Percentiles rank a stretch among this genome's conserved stretches.
Conservation (phyloP, 1,140 invertebrate species). For the Drosophila azteca region DNA sequence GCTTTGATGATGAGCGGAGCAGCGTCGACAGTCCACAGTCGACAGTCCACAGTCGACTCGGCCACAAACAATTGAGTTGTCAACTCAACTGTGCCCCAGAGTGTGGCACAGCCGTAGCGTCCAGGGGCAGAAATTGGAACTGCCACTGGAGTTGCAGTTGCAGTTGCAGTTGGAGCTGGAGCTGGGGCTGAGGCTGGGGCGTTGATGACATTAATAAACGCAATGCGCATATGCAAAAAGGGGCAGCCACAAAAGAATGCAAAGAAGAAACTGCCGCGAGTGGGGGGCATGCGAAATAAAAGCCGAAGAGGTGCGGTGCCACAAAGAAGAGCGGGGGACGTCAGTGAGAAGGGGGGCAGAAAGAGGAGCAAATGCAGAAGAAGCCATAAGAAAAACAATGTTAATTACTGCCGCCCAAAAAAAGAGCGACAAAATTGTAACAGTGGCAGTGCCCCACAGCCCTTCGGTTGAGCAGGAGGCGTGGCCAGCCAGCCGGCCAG, state of each 20-base stretch:
- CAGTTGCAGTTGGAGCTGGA: constrained; percentile 19
- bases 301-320: too few relatives aligned
- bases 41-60: constrained; percentile 7
- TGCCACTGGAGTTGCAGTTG: constrained; percentile 1
- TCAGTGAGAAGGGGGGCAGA: neutral
- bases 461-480: constrained; percentile 27
- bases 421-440: constrained; percentile 72
- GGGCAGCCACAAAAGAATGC: neutral
- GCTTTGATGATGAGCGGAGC: constrained; percentile 38
- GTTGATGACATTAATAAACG: constrained; percentile 79
- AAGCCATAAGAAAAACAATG: constrained; percentile 26
- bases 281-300: too few relatives aligned
- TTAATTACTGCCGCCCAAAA: constrained; percentile 33
- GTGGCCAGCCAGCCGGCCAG: constrained; percentile 40
- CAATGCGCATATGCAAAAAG: constrained; percentile 68
- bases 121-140: constrained; percentile 16
- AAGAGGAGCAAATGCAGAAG: constrained; percentile 8
- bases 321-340: too few relatives aligned
- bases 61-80: constrained; percentile 46
- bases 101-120: constrained; percentile 21
- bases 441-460: constrained; percentile 62
- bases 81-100: constrained; percentile 36
- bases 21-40: too few relatives aligned
- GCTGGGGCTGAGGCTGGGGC: constrained; percentile 66
- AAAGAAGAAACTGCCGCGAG: too few relatives aligned